These are phyloP conservation scores for Pelodiscus sinensis DNA, from an alignment of 2,113 vertebrate genomes.

Conservation along the genomic window DNA sequence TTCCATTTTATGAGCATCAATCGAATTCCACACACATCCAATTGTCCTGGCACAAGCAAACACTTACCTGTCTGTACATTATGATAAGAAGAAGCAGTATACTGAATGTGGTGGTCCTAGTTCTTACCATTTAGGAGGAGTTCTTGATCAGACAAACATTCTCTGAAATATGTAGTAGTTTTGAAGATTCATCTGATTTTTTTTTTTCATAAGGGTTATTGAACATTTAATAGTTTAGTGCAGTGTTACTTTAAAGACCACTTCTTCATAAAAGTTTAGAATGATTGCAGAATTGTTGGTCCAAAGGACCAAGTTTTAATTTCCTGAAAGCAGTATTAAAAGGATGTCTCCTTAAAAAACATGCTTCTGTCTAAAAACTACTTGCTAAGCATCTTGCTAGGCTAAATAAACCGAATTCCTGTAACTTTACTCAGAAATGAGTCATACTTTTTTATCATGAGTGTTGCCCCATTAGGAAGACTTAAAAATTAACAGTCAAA, in stretches of 20 bases:
- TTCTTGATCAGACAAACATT: too few relatives aligned
- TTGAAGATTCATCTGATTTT: not conserved
- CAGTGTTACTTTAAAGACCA: not conserved
- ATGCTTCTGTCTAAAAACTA: not conserved
- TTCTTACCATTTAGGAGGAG: too few relatives aligned
- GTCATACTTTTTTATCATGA: rapidly evolving
- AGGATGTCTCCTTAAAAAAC: not conserved
- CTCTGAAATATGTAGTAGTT: too few relatives aligned
- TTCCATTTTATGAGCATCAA: too few relatives aligned
- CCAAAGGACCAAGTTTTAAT: not conserved
- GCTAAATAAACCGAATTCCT: not conserved
- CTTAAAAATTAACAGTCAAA: not conserved
- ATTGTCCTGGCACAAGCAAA: too few relatives aligned
- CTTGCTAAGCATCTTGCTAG: not conserved
- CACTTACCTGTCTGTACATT: too few relatives aligned
- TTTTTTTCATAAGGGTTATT: not conserved
- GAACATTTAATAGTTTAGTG: rapidly evolving
- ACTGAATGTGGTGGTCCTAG: too few relatives aligned
- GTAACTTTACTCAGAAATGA: not conserved
- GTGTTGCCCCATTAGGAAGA: not conserved
- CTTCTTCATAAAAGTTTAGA: not conserved
- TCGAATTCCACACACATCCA: too few relatives aligned
- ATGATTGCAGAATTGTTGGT: not conserved
- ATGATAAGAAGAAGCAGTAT: too few relatives aligned
- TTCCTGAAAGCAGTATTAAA: not conserved